Percentiles rank a stretch among this genome's conserved stretches.
Conservation (phyloP, 2,888 invertebrate genomes). For the Idaea biselata region DNA sequence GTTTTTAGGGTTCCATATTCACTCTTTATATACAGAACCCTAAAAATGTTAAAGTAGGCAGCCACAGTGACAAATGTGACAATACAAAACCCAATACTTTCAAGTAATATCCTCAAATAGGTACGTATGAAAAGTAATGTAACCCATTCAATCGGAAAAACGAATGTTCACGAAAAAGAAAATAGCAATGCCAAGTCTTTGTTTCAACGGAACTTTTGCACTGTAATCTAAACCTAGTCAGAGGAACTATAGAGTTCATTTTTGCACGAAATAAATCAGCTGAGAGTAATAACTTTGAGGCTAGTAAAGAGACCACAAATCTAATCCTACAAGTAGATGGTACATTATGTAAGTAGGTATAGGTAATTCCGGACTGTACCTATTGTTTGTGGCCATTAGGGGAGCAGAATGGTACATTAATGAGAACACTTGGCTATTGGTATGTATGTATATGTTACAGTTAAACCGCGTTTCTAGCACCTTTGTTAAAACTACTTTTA, state of each 20-base stretch:
- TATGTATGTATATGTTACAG: conserved; percentile 38
- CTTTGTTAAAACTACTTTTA: no score
- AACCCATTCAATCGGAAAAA: not conserved
- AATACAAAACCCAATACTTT: not conserved
- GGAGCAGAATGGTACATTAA: conserved; percentile 60
- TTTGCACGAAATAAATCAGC: not conserved
- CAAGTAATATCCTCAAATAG: not conserved
- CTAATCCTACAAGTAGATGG: conserved; percentile 25
- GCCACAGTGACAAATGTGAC: not conserved
- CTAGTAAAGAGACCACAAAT: conserved; percentile 26
- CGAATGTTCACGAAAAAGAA: conserved; percentile 1
- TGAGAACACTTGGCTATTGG: conserved; percentile 50
- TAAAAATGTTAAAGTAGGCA: not conserved
- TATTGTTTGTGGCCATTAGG: conserved; percentile 55
- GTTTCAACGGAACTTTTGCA: not conserved
- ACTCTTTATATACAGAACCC: no score
- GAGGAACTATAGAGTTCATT: not conserved
- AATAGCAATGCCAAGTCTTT: not conserved
- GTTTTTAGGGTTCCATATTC: no score
- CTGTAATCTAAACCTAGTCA: not conserved
- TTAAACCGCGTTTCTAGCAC: no score
- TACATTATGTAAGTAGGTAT: conserved; percentile 22
- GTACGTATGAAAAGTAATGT: not conserved
- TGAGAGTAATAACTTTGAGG: conserved; percentile 15
- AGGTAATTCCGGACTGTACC: conserved; percentile 34